A percentile compares a stretch with the other conserved stretches of the same genome.
Conservation (phyloP, 1,140 invertebrate species). For the Caerostris darwini region DNA sequence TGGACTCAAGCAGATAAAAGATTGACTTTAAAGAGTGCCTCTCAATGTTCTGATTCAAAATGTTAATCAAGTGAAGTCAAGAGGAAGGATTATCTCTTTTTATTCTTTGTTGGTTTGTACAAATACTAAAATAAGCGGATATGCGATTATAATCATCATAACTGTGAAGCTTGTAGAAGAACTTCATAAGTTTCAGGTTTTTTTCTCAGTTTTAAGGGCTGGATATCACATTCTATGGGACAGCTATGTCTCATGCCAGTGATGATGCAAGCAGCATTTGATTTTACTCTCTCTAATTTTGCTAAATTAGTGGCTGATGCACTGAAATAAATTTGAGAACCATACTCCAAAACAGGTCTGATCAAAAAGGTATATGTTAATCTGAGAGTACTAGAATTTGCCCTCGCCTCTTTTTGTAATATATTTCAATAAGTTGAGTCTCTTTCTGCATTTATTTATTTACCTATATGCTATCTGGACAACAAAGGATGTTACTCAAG, state of each 20-base stretch:
- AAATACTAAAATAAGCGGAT: no score
- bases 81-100: no score
- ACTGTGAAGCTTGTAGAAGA: no score
- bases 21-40: no score
- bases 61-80: no score
- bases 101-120: no score
- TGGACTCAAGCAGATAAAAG: no score
- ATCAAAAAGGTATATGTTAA: neutral
- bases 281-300: conserved; percentile 33
- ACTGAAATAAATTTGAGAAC: conserved; percentile 25
- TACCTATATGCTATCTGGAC: neutral
- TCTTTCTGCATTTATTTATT: neutral
- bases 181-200: no score
- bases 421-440: neutral
- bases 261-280: conserved; percentile 16
- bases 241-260: conserved; percentile 1
- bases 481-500: neutral
- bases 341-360: neutral
- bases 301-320: conserved; percentile 22
- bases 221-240: neutral
- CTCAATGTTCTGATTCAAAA: no score
- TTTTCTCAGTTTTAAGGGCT: no score
- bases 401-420: neutral
- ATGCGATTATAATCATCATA: no score
- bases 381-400: neutral